Percentiles rank a stretch among this genome's conserved stretches.
These are phyloP conservation scores for Anaspis maculata DNA, from an alignment of 2,888 invertebrate genomes.

Conservation along the genomic window DNA sequence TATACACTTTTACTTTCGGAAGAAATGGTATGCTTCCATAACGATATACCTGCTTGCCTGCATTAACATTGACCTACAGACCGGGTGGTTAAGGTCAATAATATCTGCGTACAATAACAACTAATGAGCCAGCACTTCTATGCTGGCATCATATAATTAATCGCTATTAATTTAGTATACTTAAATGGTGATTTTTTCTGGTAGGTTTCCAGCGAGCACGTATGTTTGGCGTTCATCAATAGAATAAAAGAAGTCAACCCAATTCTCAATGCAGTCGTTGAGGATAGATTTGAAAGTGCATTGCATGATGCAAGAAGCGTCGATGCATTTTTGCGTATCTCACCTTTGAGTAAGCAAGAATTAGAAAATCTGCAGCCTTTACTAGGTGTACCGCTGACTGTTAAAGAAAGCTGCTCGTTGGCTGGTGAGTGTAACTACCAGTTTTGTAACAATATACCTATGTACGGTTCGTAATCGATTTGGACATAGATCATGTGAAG, in stretches of 20 bases:
- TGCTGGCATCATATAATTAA: no score
- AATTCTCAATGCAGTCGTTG: slow-evolving; percentile 69
- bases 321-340: slow-evolving; percentile 43
- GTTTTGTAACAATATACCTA: no score
- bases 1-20: no score
- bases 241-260: slow-evolving; percentile 72
- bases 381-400: slow-evolving; percentile 73
- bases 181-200: slow-evolving; percentile 22
- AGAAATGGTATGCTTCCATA: no score
- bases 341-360: slow-evolving; percentile 20
- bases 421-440: slow-evolving; percentile 58
- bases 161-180: no score
- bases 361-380: slow-evolving; percentile 51
- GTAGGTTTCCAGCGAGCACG: slow-evolving; percentile 61
- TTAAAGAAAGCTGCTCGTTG: slow-evolving; percentile 71
- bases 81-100: no score
- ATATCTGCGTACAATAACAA: neutral
- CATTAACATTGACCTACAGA: no score
- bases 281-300: slow-evolving; percentile 67
- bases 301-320: slow-evolving; percentile 62
- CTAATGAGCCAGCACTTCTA: no score
- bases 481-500: no score
- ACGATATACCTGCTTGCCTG: no score
- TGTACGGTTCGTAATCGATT: no score
- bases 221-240: slow-evolving; percentile 64